These are phyloP conservation scores for Delichon dasypus DNA, from an alignment of 2,797 vertebrate species.

Conservation along the genomic window DNA sequence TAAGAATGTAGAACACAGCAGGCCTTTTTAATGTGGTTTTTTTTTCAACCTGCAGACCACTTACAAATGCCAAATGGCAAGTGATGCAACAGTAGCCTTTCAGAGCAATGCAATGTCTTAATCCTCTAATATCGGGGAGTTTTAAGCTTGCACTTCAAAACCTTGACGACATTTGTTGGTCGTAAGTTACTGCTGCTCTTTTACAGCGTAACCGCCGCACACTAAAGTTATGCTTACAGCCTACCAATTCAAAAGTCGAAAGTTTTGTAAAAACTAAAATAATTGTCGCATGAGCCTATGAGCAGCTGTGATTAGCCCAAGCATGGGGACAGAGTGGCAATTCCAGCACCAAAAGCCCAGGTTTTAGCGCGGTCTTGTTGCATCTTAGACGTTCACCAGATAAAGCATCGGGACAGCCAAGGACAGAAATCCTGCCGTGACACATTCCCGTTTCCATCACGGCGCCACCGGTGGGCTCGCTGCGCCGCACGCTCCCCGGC, in stretches of 20 bases:
- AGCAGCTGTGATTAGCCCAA: not conserved
- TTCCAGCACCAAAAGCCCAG: not conserved
- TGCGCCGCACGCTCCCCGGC: fast-evolving
- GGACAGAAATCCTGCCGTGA: fast-evolving
- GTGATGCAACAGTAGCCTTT: not conserved
- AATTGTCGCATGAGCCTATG: not conserved
- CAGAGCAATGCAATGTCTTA: not conserved
- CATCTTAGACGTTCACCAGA: not conserved
- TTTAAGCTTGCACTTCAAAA: not conserved
- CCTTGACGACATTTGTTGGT: not conserved
- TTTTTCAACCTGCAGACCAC: not conserved
- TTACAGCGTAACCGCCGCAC: fast-evolving
- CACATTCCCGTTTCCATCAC: not conserved
- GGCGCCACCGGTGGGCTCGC: fast-evolving
- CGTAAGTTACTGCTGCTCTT: not conserved
- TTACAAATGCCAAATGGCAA: not conserved
- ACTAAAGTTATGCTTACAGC: not conserved
- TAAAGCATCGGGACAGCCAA: fast-evolving
- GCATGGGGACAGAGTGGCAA: fast-evolving
- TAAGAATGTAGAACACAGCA: not conserved
- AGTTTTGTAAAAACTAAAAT: not conserved
- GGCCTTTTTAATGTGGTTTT: not conserved
- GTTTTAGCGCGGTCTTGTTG: not conserved
- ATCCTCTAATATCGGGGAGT: not conserved
- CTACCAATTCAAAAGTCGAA: not conserved